Percentiles rank a stretch among this genome's conserved stretches.
Evolutionary conservation across 2,797 vertebrate species (phyloP).

Genomic region (Catamblyrhynchus diadema): DNA sequence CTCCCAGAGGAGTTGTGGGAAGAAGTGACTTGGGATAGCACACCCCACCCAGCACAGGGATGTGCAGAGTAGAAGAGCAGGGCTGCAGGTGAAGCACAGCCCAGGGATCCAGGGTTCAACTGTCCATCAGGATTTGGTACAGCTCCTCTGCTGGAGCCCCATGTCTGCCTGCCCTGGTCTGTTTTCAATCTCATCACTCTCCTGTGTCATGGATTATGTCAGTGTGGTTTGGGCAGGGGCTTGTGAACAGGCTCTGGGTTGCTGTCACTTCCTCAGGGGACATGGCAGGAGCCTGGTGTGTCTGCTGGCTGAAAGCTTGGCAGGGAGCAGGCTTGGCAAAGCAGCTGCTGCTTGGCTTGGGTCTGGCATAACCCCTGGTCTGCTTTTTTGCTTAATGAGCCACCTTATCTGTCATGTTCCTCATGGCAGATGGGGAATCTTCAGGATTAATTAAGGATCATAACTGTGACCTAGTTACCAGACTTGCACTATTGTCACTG

Average conservation of each 20-base stretch:
- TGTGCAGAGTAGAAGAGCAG: background rate
- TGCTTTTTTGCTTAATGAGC: background rate
- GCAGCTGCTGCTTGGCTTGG: background rate
- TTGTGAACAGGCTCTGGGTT: background rate
- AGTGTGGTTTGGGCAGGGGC: background rate
- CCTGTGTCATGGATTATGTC: background rate
- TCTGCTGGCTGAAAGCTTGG: background rate
- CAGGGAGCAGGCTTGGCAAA: background rate
- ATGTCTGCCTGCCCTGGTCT: background rate
- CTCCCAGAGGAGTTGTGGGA: background rate
- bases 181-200: background rate
- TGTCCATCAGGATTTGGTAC: background rate
- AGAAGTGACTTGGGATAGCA: background rate
- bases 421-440: slow-evolving; percentile 13
- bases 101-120: background rate
- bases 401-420: background rate
- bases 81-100: background rate
- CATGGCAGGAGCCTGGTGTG: background rate
- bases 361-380: background rate
- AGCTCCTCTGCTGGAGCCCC: background rate
- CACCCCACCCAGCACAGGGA: background rate
- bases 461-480: slow-evolving; percentile 55
- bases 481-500: background rate
- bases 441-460: slow-evolving; percentile 50
- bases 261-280: fast-evolving